Base-by-base conservation (phyloP, 2,797 vertebrate species). In the Pseudopleuronectes americanus region DNA sequence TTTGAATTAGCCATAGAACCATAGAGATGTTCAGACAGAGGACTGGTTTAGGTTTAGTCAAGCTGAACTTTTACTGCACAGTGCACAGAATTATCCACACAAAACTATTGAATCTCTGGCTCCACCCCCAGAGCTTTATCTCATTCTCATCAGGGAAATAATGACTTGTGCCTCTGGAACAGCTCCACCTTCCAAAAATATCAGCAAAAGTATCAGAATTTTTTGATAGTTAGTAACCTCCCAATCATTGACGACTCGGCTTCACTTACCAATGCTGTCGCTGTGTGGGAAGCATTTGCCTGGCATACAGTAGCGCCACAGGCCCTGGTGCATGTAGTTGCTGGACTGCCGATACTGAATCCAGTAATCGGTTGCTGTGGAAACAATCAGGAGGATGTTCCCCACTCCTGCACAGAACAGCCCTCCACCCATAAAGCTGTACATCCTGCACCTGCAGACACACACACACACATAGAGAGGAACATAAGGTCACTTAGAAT, bases 281-380 rank as follows among this genome's bases (percentile, higher is more conserved):
- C 77, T 92, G 80, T 93, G 90, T 6, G 87, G 84, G 80, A 94
- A 93, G 75, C 92, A 94, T 83, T 93, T 95, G 43, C 89, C 86
- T 10, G 87, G 89, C 67, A 76, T 92, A 68, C 93, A 93, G 86
- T 94, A 93, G 78, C 91, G 86, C 91, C 92, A 93, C 75, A 93
- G 83, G 49, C 92, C 91, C 86, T 94, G 92, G 78, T 94, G 93
- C 92, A 93, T 94, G 89, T 92, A 92, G 89, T 87, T 94, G 81
- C 84, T 90, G 76, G 92, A 93, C 80, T 93, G 90, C 68, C 86
- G 87, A 77, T 94, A 93, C 88, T 94, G 92, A 90, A 94, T 93
- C 93, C 92, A 95, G 80, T 94, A 94, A 91, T 94, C 93, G 65
- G 94, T 94, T 94, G 93, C 95, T 87, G 92, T 95, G 94, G 94